These are phyloP conservation scores for Epirrhoe alternata DNA, from an alignment of 2,888 invertebrate genomes.

Conservation along the genomic window DNA sequence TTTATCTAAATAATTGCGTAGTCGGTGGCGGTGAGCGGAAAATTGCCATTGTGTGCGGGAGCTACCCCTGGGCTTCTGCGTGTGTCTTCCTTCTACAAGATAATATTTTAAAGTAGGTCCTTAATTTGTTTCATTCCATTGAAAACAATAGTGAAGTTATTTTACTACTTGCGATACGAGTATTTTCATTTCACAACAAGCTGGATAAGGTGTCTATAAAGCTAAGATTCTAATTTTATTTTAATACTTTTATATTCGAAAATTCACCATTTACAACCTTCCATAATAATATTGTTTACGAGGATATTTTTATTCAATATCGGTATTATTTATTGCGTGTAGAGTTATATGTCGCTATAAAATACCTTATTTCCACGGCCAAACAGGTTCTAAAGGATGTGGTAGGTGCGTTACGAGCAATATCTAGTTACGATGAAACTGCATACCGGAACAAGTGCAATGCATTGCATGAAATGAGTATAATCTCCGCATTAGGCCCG, in stretches of 20 bases:
- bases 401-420: slow-evolving; percentile 32
- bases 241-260: slow-evolving; percentile 34
- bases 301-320: slow-evolving; percentile 60
- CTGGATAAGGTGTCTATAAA: neutral
- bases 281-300: slow-evolving; percentile 56
- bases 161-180: neutral
- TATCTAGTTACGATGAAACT: slow-evolving; percentile 46
- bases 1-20: slow-evolving; percentile 85
- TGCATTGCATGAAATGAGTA: slow-evolving; percentile 57
- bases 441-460: slow-evolving; percentile 55
- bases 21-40: slow-evolving; percentile 84
- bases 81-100: slow-evolving; percentile 17
- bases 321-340: slow-evolving; percentile 58
- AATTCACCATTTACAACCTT: slow-evolving; percentile 45
- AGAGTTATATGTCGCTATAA: slow-evolving; percentile 56
- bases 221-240: slow-evolving; percentile 17
- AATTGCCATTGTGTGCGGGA: slow-evolving; percentile 77
- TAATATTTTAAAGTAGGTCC: neutral
- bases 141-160: too few relatives aligned
- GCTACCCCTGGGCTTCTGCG: slow-evolving; percentile 35
- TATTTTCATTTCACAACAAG: too few relatives aligned
- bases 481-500: slow-evolving; percentile 71
- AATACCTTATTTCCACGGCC: slow-evolving; percentile 54
- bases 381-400: slow-evolving; percentile 53
- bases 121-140: neutral